Base-by-base conservation (phyloP, 2,797 vertebrate genomes). In the Calcarius lapponicus region DNA sequence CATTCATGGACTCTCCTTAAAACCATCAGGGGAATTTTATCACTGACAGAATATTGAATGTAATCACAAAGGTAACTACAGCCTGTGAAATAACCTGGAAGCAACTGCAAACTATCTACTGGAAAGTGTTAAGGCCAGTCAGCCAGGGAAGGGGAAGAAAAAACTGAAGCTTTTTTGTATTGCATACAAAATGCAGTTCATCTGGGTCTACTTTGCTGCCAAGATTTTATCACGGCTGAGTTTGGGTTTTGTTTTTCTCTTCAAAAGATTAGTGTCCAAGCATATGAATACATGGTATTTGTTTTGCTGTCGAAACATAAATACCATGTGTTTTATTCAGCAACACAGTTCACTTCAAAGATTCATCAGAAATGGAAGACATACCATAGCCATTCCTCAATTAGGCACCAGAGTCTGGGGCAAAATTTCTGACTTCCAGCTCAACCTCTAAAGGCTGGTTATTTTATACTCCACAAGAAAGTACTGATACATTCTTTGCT, bases 241-340 rank as follows among this genome's bases (percentile, higher is more conserved):
- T 95, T 16, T 93, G 76, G 40, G 75, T 66, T 96, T 95, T 96
- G 90, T 95, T 96, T 92, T 90, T 90, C 83, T 92, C 83, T 82
- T 96, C 82, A 94, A 88, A 94, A 95, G 93, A 87, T 85, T 69
- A 95, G 74, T 82, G 90, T 95, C 96, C 91, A 82, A 76, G 83
- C 78, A 83, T 70, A 95, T 16, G 71, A 94, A 95, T 93, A 93
- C 78, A 92, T 34, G 50, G 71, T 51, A 95, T 95, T 92, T 93
- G 78, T 87, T 96, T 92, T 94, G 64, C 83, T 90, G 80, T 95
- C 71, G 76, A 93, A 93, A 92, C 78, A 82, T 82, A 94, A 95
- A 90, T 89, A 93, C 80, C 67, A 64, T 61, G 83, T 82, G 83
- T 92, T 90, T 76, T 47, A 89, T 64, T 74, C 72, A 84, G 80